Conservation (phyloP, 2,113 vertebrate species). For the Hypocryptadius cinnamomeus region DNA sequence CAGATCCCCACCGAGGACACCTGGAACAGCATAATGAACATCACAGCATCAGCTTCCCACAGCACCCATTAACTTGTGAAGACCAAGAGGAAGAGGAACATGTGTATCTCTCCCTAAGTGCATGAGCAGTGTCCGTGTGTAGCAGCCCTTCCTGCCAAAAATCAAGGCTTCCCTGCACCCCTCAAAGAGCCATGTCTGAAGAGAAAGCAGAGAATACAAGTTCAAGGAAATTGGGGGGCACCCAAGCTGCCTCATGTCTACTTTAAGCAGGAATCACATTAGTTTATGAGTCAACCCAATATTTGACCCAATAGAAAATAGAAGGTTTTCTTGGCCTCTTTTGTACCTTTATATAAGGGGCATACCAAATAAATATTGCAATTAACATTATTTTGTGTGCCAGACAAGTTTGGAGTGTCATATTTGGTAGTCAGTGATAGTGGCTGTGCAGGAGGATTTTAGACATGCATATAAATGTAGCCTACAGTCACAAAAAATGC, state of each 20-base stretch:
- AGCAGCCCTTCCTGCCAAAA: neutral
- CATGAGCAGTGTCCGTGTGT: neutral
- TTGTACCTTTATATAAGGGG: rapidly evolving
- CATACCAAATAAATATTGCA: neutral
- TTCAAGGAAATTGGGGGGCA: neutral
- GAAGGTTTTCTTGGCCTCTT: neutral
- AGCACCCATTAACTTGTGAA: neutral
- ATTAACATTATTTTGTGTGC: neutral
- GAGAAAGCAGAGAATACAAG: neutral
- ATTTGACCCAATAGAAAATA: neutral
- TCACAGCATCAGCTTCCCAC: rapidly evolving
- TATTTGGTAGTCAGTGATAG: neutral
- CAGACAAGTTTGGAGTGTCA: neutral
- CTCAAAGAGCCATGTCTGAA: neutral
- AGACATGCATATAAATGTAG: neutral
- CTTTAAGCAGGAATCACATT: neutral
- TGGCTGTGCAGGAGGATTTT: neutral
- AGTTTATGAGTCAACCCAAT: neutral
- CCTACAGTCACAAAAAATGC: neutral
- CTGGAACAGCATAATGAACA: neutral
- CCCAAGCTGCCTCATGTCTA: neutral
- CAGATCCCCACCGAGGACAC: neutral
- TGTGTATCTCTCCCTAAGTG: rapidly evolving
- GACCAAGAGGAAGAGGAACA: neutral
- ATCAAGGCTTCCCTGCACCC: rapidly evolving